Evolutionary conservation across 1,140 invertebrate species (phyloP), one percentile per base, ranked within the genome.

Genomic region (Saccostrea cuccullata): DNA sequence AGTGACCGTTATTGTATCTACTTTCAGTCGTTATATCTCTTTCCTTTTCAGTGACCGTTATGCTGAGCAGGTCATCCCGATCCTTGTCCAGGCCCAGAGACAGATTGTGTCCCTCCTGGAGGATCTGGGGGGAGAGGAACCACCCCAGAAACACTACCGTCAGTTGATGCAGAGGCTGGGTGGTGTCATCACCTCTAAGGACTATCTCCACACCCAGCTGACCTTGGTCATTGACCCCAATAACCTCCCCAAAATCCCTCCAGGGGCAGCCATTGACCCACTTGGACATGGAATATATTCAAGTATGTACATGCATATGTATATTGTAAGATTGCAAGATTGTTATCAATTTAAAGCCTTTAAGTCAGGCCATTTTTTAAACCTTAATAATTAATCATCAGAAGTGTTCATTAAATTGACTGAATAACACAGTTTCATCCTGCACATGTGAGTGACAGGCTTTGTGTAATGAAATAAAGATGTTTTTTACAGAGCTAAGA

Each of bases 41-140:
- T 60, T 5, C 20, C 0, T 67, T 88, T 92, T 40, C 91, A 95
- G 95, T 92, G 91, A 94, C 55, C 88, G 94, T 12, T 94, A 95
- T 91, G 93, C 93, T 17, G 94, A 95, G 82, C 93, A 94, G 82
- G 91, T 95, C 5, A 85, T 92, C 20, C 95, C 95, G 9, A 87
- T 95, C 0, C 82, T 95, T 20, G 92, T 95, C 17, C 93, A 94
- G 82, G 94, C 94, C n/a, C 95, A 95, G 90, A 86, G 92, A 36
- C 92, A 92, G 70, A 87, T 95, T n/a, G 84, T 91, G 40, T 90
- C 91, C 5, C 89, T 90, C 36, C 90, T 95, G 8, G 70, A 86
- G 13, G 77, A 91, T 15, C 85, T 91, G 17, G 91, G 91, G 13
- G 94, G 94, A 12, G 64, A 87, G 40, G 13, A 55, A 2, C 91